Conservation (phyloP, 2,888 invertebrate species). For the Leucoma salicis region DNA sequence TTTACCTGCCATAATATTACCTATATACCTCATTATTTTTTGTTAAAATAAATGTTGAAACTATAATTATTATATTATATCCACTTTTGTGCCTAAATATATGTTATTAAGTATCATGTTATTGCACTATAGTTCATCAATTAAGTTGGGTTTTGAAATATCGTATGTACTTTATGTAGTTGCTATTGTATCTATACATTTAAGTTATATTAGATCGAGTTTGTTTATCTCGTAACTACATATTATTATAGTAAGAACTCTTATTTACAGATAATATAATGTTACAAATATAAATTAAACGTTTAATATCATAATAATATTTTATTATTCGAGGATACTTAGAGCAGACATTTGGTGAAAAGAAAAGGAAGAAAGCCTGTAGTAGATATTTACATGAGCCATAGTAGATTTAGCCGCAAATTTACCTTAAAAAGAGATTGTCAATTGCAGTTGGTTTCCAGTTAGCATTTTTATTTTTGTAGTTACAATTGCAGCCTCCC, state of each 20-base stretch:
- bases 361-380: no score
- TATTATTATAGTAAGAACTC: conserved; percentile 73
- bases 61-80: conserved; percentile 52
- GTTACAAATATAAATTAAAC: conserved; percentile 81
- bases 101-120: conserved; percentile 59
- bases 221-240: conserved; percentile 73
- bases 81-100: conserved; percentile 75
- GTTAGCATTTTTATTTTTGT: no score
- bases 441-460: no score
- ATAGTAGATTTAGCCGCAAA: no score
- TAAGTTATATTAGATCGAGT: conserved; percentile 71
- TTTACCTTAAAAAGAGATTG: no score
- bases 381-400: no score
- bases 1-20: conserved; percentile 20
- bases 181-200: conserved; percentile 61
- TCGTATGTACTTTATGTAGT: conserved; percentile 65
- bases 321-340: no score
- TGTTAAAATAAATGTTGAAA: conserved; percentile 61
- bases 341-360: no score
- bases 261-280: conserved; percentile 83
- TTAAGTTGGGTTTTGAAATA: conserved; percentile 65
- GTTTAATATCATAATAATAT: conserved; percentile 61
- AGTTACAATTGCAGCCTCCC: no score
- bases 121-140: conserved; percentile 64
- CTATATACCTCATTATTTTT: conserved; percentile 57